Percentiles rank a stretch among this genome's conserved stretches.
Conservation (phyloP, 2,113 vertebrate genomes). For the Girardinichthys multiradiatus region DNA sequence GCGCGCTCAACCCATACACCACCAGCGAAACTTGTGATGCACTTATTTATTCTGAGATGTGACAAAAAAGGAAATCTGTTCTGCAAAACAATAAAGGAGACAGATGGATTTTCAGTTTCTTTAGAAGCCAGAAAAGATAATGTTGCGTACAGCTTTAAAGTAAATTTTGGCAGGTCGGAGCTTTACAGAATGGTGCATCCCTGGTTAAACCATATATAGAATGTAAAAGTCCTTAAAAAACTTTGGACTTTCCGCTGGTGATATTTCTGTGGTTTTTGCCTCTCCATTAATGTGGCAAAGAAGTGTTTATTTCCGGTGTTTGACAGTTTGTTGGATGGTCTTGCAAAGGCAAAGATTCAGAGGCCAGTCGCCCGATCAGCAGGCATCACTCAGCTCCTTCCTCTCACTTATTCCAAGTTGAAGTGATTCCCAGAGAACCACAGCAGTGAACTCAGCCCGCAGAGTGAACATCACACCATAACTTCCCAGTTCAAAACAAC, state of each 20-base stretch:
- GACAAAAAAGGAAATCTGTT: no score
- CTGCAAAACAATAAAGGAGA: no score
- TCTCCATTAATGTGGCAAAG: neutral
- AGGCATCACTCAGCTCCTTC: constrained; percentile 41
- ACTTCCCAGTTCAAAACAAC: neutral
- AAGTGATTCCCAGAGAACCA: constrained; percentile 53
- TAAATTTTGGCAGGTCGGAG: neutral
- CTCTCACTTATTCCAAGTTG: constrained; percentile 38
- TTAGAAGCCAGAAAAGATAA: neutral
- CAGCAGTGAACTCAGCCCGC: constrained; percentile 35
- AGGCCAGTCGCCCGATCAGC: constrained; percentile 36
- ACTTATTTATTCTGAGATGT: neutral
- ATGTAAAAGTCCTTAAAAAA: neutral
- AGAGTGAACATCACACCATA: constrained; percentile 12
- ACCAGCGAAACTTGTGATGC: no score
- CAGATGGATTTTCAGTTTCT: no score
- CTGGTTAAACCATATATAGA: neutral
- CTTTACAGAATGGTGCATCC: neutral
- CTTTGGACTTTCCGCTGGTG: neutral
- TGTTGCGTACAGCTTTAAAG: neutral
- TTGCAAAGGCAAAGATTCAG: constrained; percentile 33
- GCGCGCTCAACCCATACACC: no score
- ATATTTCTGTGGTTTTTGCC: neutral
- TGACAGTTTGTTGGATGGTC: neutral
- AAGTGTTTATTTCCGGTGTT: neutral